phyloP scores from a whole-genome alignment of 2,113 vertebrate species.

The Ursus arctos region DNA sequence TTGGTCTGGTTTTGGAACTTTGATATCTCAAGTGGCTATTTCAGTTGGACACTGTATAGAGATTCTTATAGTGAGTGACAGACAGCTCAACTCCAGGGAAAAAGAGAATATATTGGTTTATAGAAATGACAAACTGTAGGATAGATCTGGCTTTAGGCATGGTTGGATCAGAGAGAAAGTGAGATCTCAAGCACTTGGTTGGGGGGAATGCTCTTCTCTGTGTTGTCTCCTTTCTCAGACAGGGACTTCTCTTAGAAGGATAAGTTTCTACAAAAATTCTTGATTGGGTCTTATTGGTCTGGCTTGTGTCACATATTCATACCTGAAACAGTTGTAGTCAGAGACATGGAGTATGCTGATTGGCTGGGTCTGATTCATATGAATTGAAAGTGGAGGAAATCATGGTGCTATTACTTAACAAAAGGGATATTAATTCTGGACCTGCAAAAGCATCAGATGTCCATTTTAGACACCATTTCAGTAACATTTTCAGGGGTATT shows the following conservation, averaged over 20 bases:
- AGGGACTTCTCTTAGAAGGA: neutral
- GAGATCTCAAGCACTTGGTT: neutral
- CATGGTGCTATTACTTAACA: neutral
- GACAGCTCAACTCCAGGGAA: neutral
- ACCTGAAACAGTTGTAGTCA: neutral
- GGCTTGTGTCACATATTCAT: neutral
- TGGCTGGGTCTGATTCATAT: neutral
- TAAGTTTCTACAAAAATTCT: neutral
- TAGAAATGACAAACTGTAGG: neutral
- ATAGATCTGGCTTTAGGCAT: neutral
- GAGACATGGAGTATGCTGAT: neutral
- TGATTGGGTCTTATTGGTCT: neutral
- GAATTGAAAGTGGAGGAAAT: neutral
- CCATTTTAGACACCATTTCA: neutral
- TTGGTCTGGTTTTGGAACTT: neutral
- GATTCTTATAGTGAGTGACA: neutral
- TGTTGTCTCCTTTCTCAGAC: neutral
- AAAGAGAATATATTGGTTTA: neutral
- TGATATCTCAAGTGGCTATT: neutral
- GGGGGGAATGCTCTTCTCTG: neutral
- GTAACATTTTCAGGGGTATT: neutral
- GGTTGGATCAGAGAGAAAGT: neutral
- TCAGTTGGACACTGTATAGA: neutral
- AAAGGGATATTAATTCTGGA: neutral
- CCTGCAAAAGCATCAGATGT: neutral